Conservation (phyloP, 2,113 vertebrate genomes). For the Microtus oregoni region DNA sequence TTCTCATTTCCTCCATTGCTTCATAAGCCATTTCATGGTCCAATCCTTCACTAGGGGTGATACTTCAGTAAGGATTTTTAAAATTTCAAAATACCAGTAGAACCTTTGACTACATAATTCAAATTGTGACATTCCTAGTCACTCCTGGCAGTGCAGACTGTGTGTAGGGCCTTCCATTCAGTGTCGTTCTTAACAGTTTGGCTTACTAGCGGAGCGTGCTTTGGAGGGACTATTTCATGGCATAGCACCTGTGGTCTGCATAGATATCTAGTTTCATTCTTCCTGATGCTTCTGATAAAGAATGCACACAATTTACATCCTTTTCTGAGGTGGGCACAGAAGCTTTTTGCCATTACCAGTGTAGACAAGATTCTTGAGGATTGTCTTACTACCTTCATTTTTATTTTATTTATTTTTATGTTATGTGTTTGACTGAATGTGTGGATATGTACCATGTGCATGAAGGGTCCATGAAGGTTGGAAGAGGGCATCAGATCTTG, state of each 20-base stretch:
- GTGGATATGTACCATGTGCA: neutral
- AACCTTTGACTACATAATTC: neutral
- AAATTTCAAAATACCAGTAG: conserved; percentile 4
- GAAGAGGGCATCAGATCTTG: neutral
- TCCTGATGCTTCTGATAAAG: neutral
- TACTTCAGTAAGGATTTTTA: neutral
- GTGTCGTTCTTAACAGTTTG: neutral
- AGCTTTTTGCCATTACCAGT: neutral
- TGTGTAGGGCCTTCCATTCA: neutral
- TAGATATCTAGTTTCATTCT: conserved; percentile 13
- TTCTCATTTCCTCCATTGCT: neutral
- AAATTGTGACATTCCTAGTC: conserved; percentile 55
- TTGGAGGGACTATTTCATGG: neutral
- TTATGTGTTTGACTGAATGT: neutral
- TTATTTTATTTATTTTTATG: neutral
- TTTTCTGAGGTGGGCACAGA: neutral
- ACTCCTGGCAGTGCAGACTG: neutral
- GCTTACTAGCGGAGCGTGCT: neutral
- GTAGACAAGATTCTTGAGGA: conserved; percentile 21
- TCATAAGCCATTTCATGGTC: conserved; percentile 40
- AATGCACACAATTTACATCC: no score
- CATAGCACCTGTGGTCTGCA: neutral
- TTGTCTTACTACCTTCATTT: neutral
- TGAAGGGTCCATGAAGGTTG: neutral
- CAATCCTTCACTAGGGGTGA: neutral